These are phyloP conservation scores for Arothron firmamentum DNA, from an alignment of 2,113 vertebrate genomes.

Conservation along the genomic window DNA sequence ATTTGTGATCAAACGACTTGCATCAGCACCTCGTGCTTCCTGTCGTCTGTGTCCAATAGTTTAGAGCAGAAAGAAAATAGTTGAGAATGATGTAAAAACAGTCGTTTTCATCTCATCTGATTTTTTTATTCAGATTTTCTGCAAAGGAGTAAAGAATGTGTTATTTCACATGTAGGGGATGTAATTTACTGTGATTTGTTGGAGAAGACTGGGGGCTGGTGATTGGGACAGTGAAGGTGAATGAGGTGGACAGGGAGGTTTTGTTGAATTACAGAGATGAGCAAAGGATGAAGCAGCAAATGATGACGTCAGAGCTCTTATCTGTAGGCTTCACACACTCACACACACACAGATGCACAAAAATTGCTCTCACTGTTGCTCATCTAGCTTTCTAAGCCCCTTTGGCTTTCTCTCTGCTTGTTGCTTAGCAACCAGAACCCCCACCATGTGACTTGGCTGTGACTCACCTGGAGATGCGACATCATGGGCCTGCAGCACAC, in stretches of 20 bases:
- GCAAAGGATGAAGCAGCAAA: slow-evolving; percentile 21
- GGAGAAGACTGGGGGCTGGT: slow-evolving; percentile 12
- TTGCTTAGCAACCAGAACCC: slow-evolving; percentile 76
- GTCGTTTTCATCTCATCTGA: no score
- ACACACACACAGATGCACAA: slow-evolving; percentile 25
- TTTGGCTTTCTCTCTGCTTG: slow-evolving; percentile 72
- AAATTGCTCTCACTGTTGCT: slow-evolving; percentile 39
- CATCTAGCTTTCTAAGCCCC: slow-evolving; percentile 63
- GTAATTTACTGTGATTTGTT: slow-evolving; percentile 41
- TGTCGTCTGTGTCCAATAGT: no score
- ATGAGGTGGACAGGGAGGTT: slow-evolving; percentile 1
- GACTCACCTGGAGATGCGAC: slow-evolving; percentile 81
- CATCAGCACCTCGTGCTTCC: no score
- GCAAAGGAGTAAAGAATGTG: slow-evolving; percentile 13
- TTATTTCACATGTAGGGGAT: slow-evolving; percentile 21
- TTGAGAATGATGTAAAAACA: no score
- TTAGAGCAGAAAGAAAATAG: no score
- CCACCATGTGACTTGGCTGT: slow-evolving; percentile 73
- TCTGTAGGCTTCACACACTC: slow-evolving; percentile 45
- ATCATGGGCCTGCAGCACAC: slow-evolving; percentile 66
- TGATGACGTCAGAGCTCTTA: slow-evolving; percentile 68
- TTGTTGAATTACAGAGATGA: not conserved
- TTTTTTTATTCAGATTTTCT: slow-evolving; percentile 20
- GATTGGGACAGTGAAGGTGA: slow-evolving; percentile 6
- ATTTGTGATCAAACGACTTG: no score